Base-by-base conservation (phyloP, 2,113 vertebrate genomes). In the Platichthys flesus region DNA sequence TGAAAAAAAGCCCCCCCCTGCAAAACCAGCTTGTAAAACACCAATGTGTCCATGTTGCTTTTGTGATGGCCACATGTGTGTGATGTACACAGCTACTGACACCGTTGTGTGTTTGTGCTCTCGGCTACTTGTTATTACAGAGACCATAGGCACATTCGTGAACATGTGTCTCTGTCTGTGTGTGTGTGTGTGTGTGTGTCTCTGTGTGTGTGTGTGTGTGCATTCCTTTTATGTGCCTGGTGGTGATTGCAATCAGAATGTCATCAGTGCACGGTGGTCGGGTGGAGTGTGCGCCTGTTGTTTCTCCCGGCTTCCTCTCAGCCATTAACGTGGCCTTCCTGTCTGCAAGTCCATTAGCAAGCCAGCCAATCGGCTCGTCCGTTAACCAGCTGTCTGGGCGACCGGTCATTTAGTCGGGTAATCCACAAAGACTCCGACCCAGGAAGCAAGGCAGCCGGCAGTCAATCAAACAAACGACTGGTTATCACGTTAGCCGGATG, bases 191-290 rank as follows among this genome's bases (percentile, higher is more conserved):
- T 72, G 52, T 81, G 37, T 81, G 52, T 49, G 37, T 45, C 31
- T 69, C 13, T 61, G 23, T 40, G 18, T 64, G 21, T 65, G 10
- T 8, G 47, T 65, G 66, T 57, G 66, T 56, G 14, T 72, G 47
- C 56, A 10, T 86, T 60, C 74, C 59, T 56, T 81, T 40, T 83
- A 31, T 79, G 52, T 49, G 37, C 37, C 37, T 23, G 49, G 20
- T 67, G 5, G 54, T 93, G 92, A 94, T 92, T 94, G 90, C 93
- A 93, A 93, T 94, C 93, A 93, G 74, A 78, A 70, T 74, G 83
- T 84, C 65, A 89, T 87, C 83, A 87, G 80, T 28, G 69, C 65
- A 23, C 76, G 71, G 64, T 57, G 78, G 77, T 51, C 60, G 73
- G 73, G 59, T 61, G 83, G 63, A 78, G 74, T 13, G 55, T 9